These are phyloP conservation scores for Nymphalis polychloros DNA, from an alignment of 2,888 invertebrate species.

Conservation along the genomic window DNA sequence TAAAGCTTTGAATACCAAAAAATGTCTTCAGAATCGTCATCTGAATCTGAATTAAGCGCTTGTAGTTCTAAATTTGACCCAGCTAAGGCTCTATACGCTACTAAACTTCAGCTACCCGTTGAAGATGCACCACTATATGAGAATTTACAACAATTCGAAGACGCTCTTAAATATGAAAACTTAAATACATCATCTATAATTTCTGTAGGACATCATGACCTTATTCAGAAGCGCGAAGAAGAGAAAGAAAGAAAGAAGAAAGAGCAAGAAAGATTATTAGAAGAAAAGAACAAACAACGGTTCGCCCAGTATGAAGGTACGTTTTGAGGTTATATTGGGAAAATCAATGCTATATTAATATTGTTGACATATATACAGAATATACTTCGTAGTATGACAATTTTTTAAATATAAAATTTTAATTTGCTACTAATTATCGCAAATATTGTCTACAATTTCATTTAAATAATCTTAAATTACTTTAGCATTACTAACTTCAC, in stretches of 20 bases:
- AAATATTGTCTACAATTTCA: background rate
- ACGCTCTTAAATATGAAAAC: slow-evolving; percentile 47
- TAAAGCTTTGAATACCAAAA: slow-evolving; percentile 10
- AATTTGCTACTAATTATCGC: too few species aligned
- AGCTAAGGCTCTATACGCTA: slow-evolving; percentile 84
- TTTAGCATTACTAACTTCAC: background rate
- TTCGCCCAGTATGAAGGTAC: slow-evolving; percentile 69
- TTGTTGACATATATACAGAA: background rate
- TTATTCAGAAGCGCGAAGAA: slow-evolving; percentile 59
- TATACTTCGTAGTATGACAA: too few species aligned
- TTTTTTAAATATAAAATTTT: background rate
- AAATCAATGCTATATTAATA: background rate
- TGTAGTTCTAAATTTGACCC: slow-evolving; percentile 84
- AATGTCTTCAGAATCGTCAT: slow-evolving; percentile 69
- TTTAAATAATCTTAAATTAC: background rate
- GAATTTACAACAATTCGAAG: slow-evolving; percentile 84
- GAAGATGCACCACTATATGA: slow-evolving; percentile 84
- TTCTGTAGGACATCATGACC: slow-evolving; percentile 56
- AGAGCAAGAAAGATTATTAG: slow-evolving; percentile 52
- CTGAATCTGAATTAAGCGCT: slow-evolving; percentile 69
- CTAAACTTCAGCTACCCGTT: slow-evolving; percentile 78
- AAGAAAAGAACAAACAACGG: slow-evolving; percentile 67
- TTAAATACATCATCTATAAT: slow-evolving; percentile 43
- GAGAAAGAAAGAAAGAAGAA: slow-evolving; percentile 55
- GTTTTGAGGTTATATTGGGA: slow-evolving; percentile 67